Conservation (phyloP, 2,113 vertebrate genomes). For the Gambusia holbrooki region DNA sequence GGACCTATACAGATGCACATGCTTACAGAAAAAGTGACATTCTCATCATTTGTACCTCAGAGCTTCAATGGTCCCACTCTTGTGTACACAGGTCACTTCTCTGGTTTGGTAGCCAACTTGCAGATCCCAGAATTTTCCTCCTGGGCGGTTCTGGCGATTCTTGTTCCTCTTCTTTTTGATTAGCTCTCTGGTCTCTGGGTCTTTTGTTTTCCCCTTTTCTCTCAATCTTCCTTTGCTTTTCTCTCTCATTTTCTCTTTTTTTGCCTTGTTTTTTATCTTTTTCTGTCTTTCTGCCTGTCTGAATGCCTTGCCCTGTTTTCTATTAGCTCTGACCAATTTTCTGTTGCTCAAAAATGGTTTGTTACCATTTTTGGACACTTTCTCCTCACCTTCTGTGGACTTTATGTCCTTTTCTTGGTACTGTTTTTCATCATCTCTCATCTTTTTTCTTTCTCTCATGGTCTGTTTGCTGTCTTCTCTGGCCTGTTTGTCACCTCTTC, state of each 20-base stretch:
- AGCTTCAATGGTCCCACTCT: slow-evolving; percentile 83
- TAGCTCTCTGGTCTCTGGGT: slow-evolving; percentile 89
- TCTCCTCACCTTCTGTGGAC: slow-evolving; percentile 3
- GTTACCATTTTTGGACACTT: slow-evolving; percentile 21
- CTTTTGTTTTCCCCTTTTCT: slow-evolving; percentile 80
- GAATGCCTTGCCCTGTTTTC: slow-evolving; percentile 71
- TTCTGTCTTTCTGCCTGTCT: slow-evolving; percentile 84
- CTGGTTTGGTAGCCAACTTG: slow-evolving; percentile 95
- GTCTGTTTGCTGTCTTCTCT: slow-evolving; percentile 39
- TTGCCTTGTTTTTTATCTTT: slow-evolving; percentile 78
- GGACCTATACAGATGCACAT: slow-evolving; percentile 1
- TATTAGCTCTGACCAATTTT: slow-evolving; percentile 45
- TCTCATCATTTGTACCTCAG: slow-evolving; percentile 84
- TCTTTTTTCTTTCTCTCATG: slow-evolving; percentile 26
- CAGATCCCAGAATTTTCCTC: slow-evolving; percentile 92
- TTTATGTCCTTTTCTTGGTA: slow-evolving; percentile 31
- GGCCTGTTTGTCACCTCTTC: slow-evolving; percentile 25
- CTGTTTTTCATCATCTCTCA: slow-evolving; percentile 34
- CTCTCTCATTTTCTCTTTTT: slow-evolving; percentile 81
- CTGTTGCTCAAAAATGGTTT: slow-evolving; percentile 54
- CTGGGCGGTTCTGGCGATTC: slow-evolving; percentile 91
- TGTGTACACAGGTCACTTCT: slow-evolving; percentile 88
- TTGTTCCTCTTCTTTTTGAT: slow-evolving; percentile 93
- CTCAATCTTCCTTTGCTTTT: slow-evolving; percentile 74
- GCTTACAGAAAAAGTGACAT: background rate